Conservation (phyloP, 2,888 invertebrate genomes). For the Eupeodes luniger region DNA sequence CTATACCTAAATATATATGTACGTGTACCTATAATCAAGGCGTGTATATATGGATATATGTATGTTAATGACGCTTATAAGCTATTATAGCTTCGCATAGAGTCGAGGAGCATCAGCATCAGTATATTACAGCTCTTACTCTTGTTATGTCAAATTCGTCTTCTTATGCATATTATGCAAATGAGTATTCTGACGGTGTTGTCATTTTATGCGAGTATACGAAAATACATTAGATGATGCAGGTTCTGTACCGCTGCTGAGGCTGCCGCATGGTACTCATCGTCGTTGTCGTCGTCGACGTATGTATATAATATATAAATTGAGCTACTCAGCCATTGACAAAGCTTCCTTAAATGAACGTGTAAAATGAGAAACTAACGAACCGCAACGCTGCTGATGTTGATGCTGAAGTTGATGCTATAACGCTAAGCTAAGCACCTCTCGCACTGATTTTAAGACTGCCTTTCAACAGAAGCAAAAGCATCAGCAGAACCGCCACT, state of each 20-base stretch:
- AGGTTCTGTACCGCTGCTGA: slow-evolving; percentile 10
- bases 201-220: slow-evolving; percentile 20
- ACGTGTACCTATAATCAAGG: not conserved
- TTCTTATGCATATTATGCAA: slow-evolving; percentile 68
- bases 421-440: slow-evolving; percentile 64
- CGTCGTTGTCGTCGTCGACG: not conserved
- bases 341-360: slow-evolving; percentile 47
- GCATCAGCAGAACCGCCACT: not conserved
- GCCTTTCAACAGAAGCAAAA: slow-evolving; percentile 35
- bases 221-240: not conserved
- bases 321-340: slow-evolving; percentile 17
- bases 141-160: slow-evolving; percentile 38
- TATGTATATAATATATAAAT: not conserved
- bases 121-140: slow-evolving; percentile 31
- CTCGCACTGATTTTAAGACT: slow-evolving; percentile 44
- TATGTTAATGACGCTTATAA: not conserved
- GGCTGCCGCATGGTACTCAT: not conserved
- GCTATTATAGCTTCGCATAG: slow-evolving; percentile 3
- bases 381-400: slow-evolving; percentile 58
- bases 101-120: slow-evolving; percentile 7
- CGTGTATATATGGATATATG: not conserved
- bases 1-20: not conserved
- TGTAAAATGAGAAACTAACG: slow-evolving; percentile 72
- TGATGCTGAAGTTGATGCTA: not conserved
- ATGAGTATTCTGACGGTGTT: slow-evolving; percentile 45